Evolutionary conservation across 2,888 invertebrate species (phyloP), one percentile per base, ranked within the genome.

Genomic region (Slavum lentiscoides): DNA sequence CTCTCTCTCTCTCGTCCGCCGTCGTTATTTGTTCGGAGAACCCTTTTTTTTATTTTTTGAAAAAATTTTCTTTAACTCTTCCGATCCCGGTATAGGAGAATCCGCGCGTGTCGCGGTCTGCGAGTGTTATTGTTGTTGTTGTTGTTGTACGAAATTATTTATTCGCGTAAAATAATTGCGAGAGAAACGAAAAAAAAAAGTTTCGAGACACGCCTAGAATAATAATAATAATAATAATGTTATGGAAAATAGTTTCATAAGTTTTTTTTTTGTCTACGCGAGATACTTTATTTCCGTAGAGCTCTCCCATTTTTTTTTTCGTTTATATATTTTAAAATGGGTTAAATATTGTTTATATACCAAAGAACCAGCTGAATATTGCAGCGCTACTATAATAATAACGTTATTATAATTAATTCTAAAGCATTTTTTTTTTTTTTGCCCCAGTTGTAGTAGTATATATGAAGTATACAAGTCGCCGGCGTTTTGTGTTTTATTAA

Each of bases 191-290:
- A 69, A 62, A 61, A 69, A 62, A 53, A 74, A 74, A 69, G 62
- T 80, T 80, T 70, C 37, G 43, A 21, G 70, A 39, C 69, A 72
- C 80, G 77, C 62, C 70, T 70, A 37, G 64, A 70, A 80, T 62
- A 62, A 80, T 70, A 30, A 30, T 4, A 30, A 30, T 30, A 30
- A 30, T 30, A 30, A 30, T 30, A 30, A 2, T 2, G 30, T 30
- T 43, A 43, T 6, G 43, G 11, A 49, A 13, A 49, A 49, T 49
- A 49, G 7, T 49, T 11, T 13, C 1, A 49, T 43, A 49, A 43
- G 43, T 43, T 43, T 43, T 43, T 43, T 30, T 30, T 43, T 43
- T 9, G 43, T 43, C 43, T 43, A 43, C 43, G 43, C 43, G 43
- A 9, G 43, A 43, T 9, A 70, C 62, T 77, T 62, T 70, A 30